phyloP scores from a whole-genome alignment of 2,797 vertebrate species.

The Mus caroli region DNA sequence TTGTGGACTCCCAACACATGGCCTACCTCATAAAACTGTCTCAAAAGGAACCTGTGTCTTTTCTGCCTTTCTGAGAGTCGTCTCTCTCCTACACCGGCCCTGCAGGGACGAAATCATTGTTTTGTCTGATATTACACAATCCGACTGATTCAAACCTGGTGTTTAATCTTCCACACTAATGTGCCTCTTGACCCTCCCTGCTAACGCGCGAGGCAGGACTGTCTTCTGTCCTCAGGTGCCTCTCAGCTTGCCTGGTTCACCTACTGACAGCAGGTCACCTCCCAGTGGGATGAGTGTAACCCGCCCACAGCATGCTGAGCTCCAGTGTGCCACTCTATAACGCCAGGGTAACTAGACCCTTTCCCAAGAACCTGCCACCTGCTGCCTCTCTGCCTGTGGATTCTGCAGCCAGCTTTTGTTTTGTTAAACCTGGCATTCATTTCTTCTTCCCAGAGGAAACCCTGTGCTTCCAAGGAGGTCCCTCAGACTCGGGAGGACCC shows the following conservation, averaged over 20 bases:
- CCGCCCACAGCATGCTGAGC: background rate
- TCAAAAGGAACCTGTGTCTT: background rate
- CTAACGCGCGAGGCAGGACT: background rate
- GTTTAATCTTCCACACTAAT: background rate
- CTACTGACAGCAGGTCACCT: background rate
- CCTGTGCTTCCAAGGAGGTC: background rate
- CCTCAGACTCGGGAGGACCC: background rate
- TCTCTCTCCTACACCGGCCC: background rate
- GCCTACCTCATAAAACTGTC: fast-evolving
- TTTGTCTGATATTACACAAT: background rate
- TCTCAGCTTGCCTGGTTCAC: background rate
- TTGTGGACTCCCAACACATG: background rate
- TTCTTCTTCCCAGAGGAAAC: background rate
- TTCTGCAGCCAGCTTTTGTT: background rate
- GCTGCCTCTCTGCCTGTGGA: background rate
- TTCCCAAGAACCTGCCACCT: background rate
- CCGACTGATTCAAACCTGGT: background rate
- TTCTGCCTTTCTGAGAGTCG: background rate
- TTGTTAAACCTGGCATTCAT: background rate
- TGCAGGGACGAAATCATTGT: background rate
- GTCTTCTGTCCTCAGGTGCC: background rate
- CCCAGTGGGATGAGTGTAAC: background rate
- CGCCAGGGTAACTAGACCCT: background rate
- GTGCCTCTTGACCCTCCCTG: background rate
- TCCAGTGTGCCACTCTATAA: background rate